Evolutionary conservation across 2,113 vertebrate species (phyloP).

Genomic region (Pachycephala philippinensis): DNA sequence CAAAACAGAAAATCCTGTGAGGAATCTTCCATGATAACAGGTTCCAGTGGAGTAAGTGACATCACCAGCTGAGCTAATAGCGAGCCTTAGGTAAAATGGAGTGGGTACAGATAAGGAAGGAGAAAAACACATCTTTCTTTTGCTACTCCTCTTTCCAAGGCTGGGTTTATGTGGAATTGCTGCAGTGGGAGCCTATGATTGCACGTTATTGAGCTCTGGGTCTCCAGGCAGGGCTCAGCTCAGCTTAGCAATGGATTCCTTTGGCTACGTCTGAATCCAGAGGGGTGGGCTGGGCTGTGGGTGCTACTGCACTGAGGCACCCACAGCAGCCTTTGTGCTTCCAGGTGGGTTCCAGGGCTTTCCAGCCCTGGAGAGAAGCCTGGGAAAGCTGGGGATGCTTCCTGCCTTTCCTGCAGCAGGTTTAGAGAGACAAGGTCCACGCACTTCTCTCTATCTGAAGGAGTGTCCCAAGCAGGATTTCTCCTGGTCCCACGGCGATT

Average conservation of each 20-base stretch:
- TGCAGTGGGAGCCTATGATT: neutral
- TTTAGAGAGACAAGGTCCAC: neutral
- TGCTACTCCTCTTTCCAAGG: neutral
- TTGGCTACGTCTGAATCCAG: fast-evolving
- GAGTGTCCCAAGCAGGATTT: neutral
- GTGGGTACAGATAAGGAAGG: slow-evolving; percentile 24
- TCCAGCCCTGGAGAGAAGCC: neutral
- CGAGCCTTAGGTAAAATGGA: slow-evolving; percentile 46
- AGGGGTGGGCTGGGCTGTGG: neutral
- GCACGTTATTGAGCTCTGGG: neutral
- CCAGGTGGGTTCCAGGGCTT: slow-evolving; percentile 40
- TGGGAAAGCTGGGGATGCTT: neutral
- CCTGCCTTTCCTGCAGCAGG: neutral
- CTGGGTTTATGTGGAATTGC: slow-evolving; percentile 8
- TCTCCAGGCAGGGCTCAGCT: neutral
- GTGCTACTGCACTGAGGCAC: neutral
- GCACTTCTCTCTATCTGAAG: neutral
- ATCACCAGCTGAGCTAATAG: slow-evolving; percentile 61
- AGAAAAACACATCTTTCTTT: slow-evolving; percentile 11
- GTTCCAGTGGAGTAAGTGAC: slow-evolving; percentile 53
- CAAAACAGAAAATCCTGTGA: slow-evolving; percentile 24
- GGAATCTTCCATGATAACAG: slow-evolving; percentile 34
- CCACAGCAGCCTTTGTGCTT: neutral
- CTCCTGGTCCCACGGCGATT: neutral
- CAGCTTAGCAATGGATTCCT: neutral